phyloP scores from a whole-genome alignment of 2,888 invertebrate genomes.

The Leptinotarsa juncta region DNA sequence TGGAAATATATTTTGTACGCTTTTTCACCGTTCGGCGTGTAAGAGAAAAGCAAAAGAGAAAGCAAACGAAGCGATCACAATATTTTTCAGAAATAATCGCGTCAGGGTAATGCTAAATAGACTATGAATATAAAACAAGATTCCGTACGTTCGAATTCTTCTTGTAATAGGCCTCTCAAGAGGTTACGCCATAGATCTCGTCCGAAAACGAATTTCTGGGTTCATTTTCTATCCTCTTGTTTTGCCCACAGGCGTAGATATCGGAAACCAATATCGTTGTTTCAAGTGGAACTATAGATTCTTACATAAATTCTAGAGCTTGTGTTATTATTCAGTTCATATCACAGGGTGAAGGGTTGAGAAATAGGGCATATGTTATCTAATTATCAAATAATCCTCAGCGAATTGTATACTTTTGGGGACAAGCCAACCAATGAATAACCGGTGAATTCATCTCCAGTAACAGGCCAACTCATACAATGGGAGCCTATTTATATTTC shows the following conservation, averaged over 20 bases:
- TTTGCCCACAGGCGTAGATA: neutral
- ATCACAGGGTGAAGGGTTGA: too few relatives aligned
- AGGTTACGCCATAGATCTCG: slow-evolving; percentile 8
- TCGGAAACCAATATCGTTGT: neutral
- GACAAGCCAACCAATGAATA: too few relatives aligned
- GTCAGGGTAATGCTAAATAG: slow-evolving; percentile 19
- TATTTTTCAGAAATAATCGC: slow-evolving; percentile 2
- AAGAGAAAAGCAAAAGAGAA: neutral
- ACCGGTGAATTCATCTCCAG: too few relatives aligned
- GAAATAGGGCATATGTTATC: too few relatives aligned
- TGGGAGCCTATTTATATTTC: too few relatives aligned
- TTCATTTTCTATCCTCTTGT: slow-evolving; percentile 5
- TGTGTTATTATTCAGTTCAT: too few relatives aligned
- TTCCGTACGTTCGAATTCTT: slow-evolving; percentile 14
- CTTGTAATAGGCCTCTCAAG: slow-evolving; percentile 16
- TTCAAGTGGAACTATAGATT: neutral
- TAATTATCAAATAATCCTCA: too few relatives aligned
- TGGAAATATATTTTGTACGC: slow-evolving; percentile 10
- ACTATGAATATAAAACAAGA: slow-evolving; percentile 20
- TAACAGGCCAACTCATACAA: too few relatives aligned
- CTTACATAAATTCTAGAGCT: too few relatives aligned
- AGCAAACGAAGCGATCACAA: slow-evolving; percentile 3
- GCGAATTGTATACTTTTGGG: too few relatives aligned
- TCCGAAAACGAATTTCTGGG: neutral
- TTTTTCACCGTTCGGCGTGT: slow-evolving; percentile 8